phyloP scores from a whole-genome alignment of 2,113 vertebrate genomes.

The Tetrax tetrax region DNA sequence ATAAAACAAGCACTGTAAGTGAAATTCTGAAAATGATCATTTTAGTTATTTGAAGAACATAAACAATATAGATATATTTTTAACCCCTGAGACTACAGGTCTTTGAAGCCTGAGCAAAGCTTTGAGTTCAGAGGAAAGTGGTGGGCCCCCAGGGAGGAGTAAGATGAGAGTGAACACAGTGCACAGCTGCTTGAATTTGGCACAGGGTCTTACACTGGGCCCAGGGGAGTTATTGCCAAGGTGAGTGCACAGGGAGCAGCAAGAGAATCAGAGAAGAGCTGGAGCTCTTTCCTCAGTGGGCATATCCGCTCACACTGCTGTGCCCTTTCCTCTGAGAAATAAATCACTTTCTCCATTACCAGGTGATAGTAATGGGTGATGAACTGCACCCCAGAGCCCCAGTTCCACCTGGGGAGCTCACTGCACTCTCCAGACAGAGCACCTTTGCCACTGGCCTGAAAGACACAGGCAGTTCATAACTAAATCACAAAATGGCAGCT shows the following conservation, averaged over 20 bases:
- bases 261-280: neutral
- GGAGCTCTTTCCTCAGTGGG: neutral
- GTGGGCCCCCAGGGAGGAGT: neutral
- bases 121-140: neutral
- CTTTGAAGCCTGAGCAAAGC: neutral
- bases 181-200: neutral
- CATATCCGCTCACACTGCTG: neutral
- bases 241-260: neutral
- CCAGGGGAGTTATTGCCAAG: neutral
- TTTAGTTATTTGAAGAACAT: neutral
- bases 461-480: neutral
- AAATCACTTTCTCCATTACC: neutral
- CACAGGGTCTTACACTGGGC: neutral
- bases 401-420: neutral
- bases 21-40: neutral
- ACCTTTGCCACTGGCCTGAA: neutral
- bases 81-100: neutral
- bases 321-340: neutral
- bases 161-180: neutral
- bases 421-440: neutral
- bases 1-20: neutral
- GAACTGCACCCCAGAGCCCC: neutral
- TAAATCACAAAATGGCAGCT: neutral
- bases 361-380: neutral
- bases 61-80: neutral